Percentiles rank a stretch among this genome's conserved stretches.
Evolutionary conservation across 1,140 invertebrate species (phyloP).

Genomic region (Drosophila cardini): DNA sequence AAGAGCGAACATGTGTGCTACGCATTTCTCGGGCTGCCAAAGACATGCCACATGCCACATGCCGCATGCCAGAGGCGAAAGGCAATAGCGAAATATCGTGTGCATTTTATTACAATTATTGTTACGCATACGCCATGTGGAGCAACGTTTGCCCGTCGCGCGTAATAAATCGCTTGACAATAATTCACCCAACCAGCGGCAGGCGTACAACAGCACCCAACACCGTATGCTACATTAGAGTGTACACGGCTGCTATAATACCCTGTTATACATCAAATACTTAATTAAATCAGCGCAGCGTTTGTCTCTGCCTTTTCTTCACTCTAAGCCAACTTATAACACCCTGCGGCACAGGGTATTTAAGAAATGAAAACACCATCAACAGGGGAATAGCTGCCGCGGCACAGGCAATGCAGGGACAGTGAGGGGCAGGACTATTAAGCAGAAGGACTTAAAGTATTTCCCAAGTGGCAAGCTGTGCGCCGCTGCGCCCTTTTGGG

Average conservation of each 20-base stretch:
- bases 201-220: background rate
- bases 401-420: background rate
- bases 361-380: slow-evolving; percentile 29
- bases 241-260: background rate
- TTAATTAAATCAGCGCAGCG: too few relatives aligned
- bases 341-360: too few relatives aligned
- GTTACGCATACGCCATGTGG: slow-evolving; percentile 79
- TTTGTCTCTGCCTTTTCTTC: too few relatives aligned
- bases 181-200: slow-evolving; percentile 62
- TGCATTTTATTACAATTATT: slow-evolving; percentile 66
- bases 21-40: background rate
- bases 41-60: slow-evolving; percentile 30
- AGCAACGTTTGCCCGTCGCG: slow-evolving; percentile 31
- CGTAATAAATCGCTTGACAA: slow-evolving; percentile 77
- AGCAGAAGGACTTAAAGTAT: slow-evolving; percentile 78
- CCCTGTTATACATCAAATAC: too few relatives aligned
- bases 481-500: slow-evolving; percentile 21
- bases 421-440: slow-evolving; percentile 61
- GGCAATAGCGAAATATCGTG: slow-evolving; percentile 47
- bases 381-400: too few relatives aligned
- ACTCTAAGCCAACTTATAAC: too few relatives aligned
- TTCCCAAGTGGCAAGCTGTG: slow-evolving; percentile 53
- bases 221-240: too few relatives aligned
- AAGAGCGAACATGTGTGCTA: slow-evolving; percentile 3
- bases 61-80: slow-evolving; percentile 5